Evolutionary conservation across 1,140 invertebrate genomes (phyloP).

Genomic region (Rhagoletis zephyria): DNA sequence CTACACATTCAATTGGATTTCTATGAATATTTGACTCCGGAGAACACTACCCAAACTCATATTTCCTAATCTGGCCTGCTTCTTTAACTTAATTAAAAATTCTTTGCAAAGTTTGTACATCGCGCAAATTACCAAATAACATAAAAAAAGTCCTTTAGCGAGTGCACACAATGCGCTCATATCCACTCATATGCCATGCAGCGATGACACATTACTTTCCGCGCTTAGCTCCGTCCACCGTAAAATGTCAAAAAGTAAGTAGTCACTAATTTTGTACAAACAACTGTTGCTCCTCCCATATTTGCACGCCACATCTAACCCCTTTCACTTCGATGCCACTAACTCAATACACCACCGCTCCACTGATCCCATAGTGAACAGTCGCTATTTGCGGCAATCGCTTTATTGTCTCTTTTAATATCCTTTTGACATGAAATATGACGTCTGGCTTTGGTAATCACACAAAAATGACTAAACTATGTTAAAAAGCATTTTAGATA

Average conservation of each 20-base stretch:
- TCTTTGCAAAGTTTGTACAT: neutral
- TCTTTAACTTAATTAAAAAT: slow-evolving; percentile 22
- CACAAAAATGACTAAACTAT: slow-evolving; percentile 46
- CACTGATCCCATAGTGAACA: neutral
- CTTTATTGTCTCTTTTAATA: slow-evolving; percentile 52
- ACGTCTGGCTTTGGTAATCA: slow-evolving; percentile 47
- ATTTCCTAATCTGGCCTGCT: neutral
- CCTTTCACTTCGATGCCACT: neutral
- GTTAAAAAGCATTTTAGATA: slow-evolving; percentile 53
- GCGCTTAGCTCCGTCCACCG: neutral
- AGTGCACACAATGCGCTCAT: slow-evolving; percentile 3
- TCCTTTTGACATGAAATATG: slow-evolving; percentile 51
- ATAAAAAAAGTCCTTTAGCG: neutral
- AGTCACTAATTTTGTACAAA: slow-evolving; percentile 33
- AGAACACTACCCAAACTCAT: neutral
- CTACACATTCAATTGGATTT: no score
- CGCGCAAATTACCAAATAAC: no score
- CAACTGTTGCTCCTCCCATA: slow-evolving; percentile 27
- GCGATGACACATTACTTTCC: slow-evolving; percentile 8
- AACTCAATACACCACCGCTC: neutral
- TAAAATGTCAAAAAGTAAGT: slow-evolving; percentile 33
- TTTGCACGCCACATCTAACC: neutral
- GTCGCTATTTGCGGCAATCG: slow-evolving; percentile 29
- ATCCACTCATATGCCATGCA: slow-evolving; percentile 21
- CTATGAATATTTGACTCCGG: no score